A percentile compares a stretch with the other conserved stretches of the same genome.
Conservation (phyloP, 2,797 vertebrate species). For the Taenioides sp. region DNA sequence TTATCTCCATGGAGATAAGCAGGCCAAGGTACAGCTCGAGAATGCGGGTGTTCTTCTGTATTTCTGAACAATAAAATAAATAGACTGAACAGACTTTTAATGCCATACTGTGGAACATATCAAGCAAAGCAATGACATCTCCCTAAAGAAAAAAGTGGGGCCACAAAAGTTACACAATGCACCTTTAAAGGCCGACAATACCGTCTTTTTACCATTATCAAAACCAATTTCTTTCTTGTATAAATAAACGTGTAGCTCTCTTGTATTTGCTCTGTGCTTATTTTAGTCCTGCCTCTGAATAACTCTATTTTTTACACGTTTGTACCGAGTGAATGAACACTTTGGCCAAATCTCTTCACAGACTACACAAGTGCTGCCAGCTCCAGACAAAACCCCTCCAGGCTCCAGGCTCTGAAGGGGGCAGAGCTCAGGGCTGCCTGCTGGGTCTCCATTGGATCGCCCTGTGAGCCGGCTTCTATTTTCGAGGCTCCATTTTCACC, state of each 20-base stretch:
- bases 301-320: neutral
- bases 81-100: no score
- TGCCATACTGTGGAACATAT: no score
- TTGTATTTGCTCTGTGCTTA: neutral
- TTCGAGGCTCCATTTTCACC: conserved; percentile 7
- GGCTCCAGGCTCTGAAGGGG: neutral
- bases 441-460: neutral
- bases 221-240: neutral
- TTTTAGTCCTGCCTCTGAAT: neutral
- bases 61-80: no score
- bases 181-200: no score
- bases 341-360: neutral
- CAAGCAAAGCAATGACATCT: no score
- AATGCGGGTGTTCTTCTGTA: no score
- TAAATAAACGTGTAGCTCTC: neutral
- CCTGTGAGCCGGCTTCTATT: conserved; percentile 1
- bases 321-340: neutral
- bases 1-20: no score
- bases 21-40: no score
- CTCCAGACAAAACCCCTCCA: conserved; percentile 2
- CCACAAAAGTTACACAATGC: no score
- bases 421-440: neutral
- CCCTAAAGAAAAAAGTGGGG: no score
- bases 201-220: neutral
- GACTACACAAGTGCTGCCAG: neutral